Evolutionary conservation across 64 coral and sea anemone species (phyloP), one percentile per base, ranked within the genome.

Genomic region (Hydrozoanthus tunicans): DNA sequence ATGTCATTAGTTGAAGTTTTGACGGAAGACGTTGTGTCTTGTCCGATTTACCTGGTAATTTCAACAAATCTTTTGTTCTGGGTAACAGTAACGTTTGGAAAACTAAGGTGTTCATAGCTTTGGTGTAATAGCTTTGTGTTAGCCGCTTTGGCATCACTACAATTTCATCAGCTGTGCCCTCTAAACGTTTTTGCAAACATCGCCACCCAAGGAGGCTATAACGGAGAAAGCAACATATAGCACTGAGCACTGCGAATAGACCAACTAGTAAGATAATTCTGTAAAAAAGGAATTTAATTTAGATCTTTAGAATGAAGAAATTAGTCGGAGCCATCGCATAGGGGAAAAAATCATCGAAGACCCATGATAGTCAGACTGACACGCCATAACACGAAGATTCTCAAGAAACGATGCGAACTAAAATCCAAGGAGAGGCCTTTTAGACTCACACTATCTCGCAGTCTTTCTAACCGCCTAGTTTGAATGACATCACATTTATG

Each of bases 141-240:
- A 93, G 11, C 82, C 86, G 56, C 32, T 77, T 54, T 93, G 92
- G 78, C 65, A 93, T 90, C 68, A 90, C 51, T 84, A 94, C 86
- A 83, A 94, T 94, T 12, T 56, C 80, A 77, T 90, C 89, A 65
- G 88, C 93, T 90, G 81, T 64, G 77, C 89, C 92, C 83, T 70
- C 51, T 43, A 55, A 62, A 71, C 58, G 89, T 78, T 80, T 93
- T 89, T 93, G 83, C 66, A 93, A 70, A 79, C 83, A 93, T 60
- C 54, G 79, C 56, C 77, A 62, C 52, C 89, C 74, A 73, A 93
- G 70, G 57, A 93, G 64, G 62, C 75, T 80, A 79, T 81, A 93
- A n/a, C 63, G 84, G 71, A 77, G 91, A 68, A 93, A 93, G 78
- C 81, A 79, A 93, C 79, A 93, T 77, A 66, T 75, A 86, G 60